These are phyloP conservation scores for Sitodiplosis mosellana DNA, from an alignment of 1,140 invertebrate genomes.

Conservation along the genomic window DNA sequence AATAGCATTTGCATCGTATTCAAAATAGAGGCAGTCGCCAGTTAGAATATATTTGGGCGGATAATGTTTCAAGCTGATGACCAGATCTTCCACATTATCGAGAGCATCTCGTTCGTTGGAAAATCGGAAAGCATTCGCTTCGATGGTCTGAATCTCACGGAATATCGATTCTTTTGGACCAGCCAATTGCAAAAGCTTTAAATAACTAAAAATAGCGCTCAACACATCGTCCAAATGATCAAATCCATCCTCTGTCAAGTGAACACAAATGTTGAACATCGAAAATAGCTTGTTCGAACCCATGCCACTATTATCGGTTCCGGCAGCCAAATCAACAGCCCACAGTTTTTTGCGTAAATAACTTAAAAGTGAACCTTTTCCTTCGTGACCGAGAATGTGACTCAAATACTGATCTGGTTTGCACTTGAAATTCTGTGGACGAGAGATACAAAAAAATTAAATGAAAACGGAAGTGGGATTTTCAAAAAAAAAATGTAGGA, in stretches of 20 bases:
- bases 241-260: conserved; percentile 62
- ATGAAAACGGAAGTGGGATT: too few species aligned
- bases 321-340: conserved; percentile 60
- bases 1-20: conserved; percentile 57
- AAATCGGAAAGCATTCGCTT: conserved; percentile 50
- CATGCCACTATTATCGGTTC: conserved; percentile 54
- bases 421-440: conserved; percentile 44
- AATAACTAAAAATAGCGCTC: conserved; percentile 47
- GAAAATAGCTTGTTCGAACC: conserved; percentile 52
- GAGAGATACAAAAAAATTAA: not conserved
- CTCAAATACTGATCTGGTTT: conserved; percentile 66
- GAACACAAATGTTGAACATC: conserved; percentile 53
- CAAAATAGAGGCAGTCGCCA: conserved; percentile 50
- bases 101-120: conserved; percentile 43
- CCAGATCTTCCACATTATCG: conserved; percentile 61
- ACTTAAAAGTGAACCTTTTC: conserved; percentile 66
- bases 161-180: conserved; percentile 33
- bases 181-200: conserved; percentile 42
- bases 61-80: conserved; percentile 64
- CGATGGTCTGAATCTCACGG: conserved; percentile 35
- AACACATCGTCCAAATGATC: conserved; percentile 46
- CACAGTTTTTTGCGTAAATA: conserved; percentile 69
- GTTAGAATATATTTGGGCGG: conserved; percentile 59
- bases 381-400: conserved; percentile 74
- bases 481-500: too few species aligned